Conservation (phyloP, 2,888 invertebrate genomes). For the Scaptomyza caliginosa region DNA sequence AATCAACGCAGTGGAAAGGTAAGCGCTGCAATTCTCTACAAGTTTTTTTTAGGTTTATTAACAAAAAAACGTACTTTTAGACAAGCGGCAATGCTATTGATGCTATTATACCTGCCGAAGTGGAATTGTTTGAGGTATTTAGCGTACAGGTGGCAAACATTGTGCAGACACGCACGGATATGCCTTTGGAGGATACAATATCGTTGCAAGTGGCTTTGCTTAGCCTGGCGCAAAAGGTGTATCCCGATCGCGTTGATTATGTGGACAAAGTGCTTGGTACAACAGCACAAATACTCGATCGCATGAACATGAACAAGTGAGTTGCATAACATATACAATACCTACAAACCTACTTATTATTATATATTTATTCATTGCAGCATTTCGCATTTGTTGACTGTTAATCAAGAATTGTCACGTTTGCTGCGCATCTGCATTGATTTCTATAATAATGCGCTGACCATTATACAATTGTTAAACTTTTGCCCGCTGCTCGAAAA, state of each 20-base stretch:
- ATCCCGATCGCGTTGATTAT: slow-evolving; percentile 96
- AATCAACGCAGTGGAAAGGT: slow-evolving; percentile 90
- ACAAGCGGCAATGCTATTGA: slow-evolving; percentile 85
- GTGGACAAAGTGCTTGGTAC: slow-evolving; percentile 97
- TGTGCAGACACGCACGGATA: slow-evolving; percentile 96
- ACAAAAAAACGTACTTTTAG: slow-evolving; percentile 41
- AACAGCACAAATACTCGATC: slow-evolving; percentile 94
- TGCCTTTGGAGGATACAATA: slow-evolving; percentile 98
- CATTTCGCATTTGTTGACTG: slow-evolving; percentile 85
- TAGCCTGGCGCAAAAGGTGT: slow-evolving; percentile 97
- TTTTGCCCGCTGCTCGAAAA: slow-evolving; percentile 94
- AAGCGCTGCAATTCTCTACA: not conserved
- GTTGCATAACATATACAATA: not conserved
- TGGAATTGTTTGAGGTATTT: slow-evolving; percentile 98
- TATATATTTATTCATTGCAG: slow-evolving; percentile 48
- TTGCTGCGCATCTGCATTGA: slow-evolving; percentile 97
- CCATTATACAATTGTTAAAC: slow-evolving; percentile 93
- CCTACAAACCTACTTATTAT: not conserved
- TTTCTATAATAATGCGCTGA: slow-evolving; percentile 95
- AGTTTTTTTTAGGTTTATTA: no score
- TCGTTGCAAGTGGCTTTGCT: slow-evolving; percentile 97
- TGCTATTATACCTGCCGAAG: slow-evolving; percentile 91
- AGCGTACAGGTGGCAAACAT: slow-evolving; percentile 98
- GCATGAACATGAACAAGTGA: slow-evolving; percentile 93
- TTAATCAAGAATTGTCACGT: slow-evolving; percentile 96